Evolutionary conservation across 2,888 invertebrate genomes (phyloP), one percentile per base, ranked within the genome.

Genomic region (Neoascia interrupta): DNA sequence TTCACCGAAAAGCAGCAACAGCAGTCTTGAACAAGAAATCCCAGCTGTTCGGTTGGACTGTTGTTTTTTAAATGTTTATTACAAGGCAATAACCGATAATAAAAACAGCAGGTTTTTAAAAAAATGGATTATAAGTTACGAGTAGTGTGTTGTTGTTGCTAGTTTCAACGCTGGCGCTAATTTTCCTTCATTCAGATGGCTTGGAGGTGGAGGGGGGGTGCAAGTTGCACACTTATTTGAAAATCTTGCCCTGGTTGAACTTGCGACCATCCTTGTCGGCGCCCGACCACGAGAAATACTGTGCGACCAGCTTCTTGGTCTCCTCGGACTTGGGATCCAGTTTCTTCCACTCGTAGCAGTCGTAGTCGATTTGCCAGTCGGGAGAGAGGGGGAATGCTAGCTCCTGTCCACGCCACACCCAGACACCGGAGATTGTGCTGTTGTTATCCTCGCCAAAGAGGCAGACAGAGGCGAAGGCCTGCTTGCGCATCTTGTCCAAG

Each of bases 161-260:
- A 39, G 36, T 49, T 19, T 60, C 36, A 64, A 53, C 72, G 76
- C 70, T 68, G 41, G 47, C 60, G 28, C 41, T 58, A 47, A 49
- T 10, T 68, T 28, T n/a, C 45, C 37, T 23, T 37, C 10, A 11
- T 13, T n/a, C 19, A 21, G 36, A 26, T 26, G 47, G 34, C 31
- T 31, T 28, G 36, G 2, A 31, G 4, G 3, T 34, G 1, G 13
- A 8, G 28, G 8, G 10, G 11, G 16, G 11, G 6, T 18, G 41
- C 51, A 39, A 10, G n/a, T n/a, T n/a, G n/a, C n/a, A 4, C 13
- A 66, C 86, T 92, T 93, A 99, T 91, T 99, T 99, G 92, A 98
- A 99, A 90, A 99, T 95, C 91, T 99, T 99, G 90, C 99, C 99
- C 91, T 99, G 97, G 91, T 97, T 98, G 92, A 98, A 98, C 87